Conservation (phyloP, 2,797 vertebrate genomes). For the Ispidina lecontei region DNA sequence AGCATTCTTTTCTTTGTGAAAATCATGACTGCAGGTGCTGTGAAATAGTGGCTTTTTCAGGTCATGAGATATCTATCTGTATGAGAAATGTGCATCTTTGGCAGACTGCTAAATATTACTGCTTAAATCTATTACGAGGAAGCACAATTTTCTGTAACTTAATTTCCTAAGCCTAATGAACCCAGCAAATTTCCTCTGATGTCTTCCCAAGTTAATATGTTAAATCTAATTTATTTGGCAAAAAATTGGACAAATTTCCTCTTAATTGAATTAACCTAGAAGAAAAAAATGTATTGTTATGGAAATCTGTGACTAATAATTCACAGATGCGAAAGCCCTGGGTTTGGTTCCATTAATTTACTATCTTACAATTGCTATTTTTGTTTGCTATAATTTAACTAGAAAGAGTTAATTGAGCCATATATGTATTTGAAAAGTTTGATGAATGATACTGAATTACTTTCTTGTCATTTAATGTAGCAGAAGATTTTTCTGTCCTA, state of each 20-base stretch:
- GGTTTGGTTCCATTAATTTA: slow-evolving; percentile 48
- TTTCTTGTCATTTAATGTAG: not conserved
- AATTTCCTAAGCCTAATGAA: slow-evolving; percentile 85
- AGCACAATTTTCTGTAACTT: slow-evolving; percentile 81
- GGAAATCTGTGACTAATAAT: slow-evolving; percentile 72
- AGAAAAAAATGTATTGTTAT: slow-evolving; percentile 71
- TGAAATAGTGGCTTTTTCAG: slow-evolving; percentile 1
- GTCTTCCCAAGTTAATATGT: slow-evolving; percentile 80
- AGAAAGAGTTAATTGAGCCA: not conserved
- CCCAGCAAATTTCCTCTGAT: slow-evolving; percentile 81
- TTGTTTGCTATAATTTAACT: slow-evolving; percentile 33
- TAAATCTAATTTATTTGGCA: slow-evolving; percentile 80
- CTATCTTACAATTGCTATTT: not conserved
- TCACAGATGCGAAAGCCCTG: slow-evolving; percentile 50
- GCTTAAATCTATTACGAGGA: slow-evolving; percentile 80
- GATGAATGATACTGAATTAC: not conserved
- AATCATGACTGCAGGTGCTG: slow-evolving; percentile 1
- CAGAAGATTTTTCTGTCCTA: slow-evolving; percentile 13
- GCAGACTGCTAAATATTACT: slow-evolving; percentile 76
- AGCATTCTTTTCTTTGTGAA: not conserved
- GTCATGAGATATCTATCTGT: slow-evolving; percentile 60
- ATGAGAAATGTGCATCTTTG: slow-evolving; percentile 75
- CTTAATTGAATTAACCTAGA: slow-evolving; percentile 77
- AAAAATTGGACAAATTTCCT: slow-evolving; percentile 75
- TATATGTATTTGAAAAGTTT: slow-evolving; percentile 22